phyloP scores from a whole-genome alignment of 2,797 vertebrate genomes.

The Meda fulgida region DNA sequence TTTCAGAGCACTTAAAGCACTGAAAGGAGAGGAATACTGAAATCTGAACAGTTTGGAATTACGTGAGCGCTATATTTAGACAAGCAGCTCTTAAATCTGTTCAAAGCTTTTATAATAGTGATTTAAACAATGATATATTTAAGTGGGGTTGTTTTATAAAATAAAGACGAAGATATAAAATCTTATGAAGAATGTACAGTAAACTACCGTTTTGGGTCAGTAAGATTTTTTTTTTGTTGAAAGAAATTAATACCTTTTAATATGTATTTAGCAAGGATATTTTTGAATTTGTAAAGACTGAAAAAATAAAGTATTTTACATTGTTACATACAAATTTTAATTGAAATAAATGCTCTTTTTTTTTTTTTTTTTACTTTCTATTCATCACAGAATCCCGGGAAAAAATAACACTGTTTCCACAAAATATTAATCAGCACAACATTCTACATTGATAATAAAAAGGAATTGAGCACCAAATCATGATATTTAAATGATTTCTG shows the following conservation, averaged over 20 bases:
- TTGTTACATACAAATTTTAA: not conserved
- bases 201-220: not conserved
- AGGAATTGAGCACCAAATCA: not conserved
- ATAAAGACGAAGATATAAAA: not conserved
- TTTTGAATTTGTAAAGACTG: not conserved
- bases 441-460: not conserved
- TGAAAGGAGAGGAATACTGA: constrained; percentile 13
- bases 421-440: not conserved
- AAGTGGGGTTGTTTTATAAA: constrained; percentile 11
- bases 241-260: not conserved
- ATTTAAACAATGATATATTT: constrained; percentile 2
- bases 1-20: constrained; percentile 24
- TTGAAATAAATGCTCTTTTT: not conserved
- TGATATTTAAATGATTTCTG: not conserved
- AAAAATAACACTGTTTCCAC: not conserved
- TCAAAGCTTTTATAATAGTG: not conserved
- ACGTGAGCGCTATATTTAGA: not conserved
- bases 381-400: too few relatives aligned
- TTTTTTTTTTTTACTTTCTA: too few relatives aligned
- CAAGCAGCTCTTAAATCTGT: constrained; percentile 29
- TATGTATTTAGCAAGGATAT: not conserved
- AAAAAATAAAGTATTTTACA: not conserved
- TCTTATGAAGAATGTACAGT: not conserved
- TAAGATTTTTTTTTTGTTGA: not conserved
- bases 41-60: constrained; percentile 25